phyloP scores from a whole-genome alignment of 1,140 invertebrate genomes.

The Nomia melanderi region DNA sequence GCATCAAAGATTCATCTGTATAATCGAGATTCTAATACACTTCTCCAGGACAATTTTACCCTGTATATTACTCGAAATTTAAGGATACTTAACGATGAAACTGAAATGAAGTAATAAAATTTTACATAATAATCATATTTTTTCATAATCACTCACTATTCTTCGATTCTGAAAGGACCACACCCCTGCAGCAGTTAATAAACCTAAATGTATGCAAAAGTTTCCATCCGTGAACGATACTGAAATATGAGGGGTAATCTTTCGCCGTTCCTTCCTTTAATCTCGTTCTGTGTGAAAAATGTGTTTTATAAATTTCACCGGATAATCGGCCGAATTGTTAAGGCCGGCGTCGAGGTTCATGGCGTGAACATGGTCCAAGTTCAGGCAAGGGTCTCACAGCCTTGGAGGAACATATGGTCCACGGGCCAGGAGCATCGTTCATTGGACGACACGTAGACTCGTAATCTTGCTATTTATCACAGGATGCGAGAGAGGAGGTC shows the following conservation, averaged over 20 bases:
- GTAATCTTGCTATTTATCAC: constrained; percentile 79
- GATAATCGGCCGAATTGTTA: constrained; percentile 49
- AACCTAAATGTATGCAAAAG: constrained; percentile 14
- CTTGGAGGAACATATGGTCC: constrained; percentile 76
- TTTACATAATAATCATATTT: constrained; percentile 18
- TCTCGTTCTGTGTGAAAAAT: constrained; percentile 46
- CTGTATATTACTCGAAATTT: no score
- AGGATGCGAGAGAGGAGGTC: constrained; percentile 68
- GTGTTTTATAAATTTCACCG: constrained; percentile 44
- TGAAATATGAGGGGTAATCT: constrained; percentile 41
- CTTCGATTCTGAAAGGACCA: background rate
- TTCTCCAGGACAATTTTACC: no score
- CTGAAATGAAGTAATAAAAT: constrained; percentile 21
- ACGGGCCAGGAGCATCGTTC: constrained; percentile 67
- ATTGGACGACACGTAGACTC: constrained; percentile 67
- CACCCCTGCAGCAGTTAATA: constrained; percentile 17
- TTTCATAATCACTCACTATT: constrained; percentile 16
- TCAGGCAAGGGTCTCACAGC: constrained; percentile 68
- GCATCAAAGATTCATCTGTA: no score
- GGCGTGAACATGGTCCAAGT: constrained; percentile 50
- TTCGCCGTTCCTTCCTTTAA: constrained; percentile 41
- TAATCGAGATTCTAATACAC: background rate
- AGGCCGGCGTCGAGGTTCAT: background rate
- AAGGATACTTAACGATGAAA: background rate
- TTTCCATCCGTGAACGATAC: constrained; percentile 32